Evolutionary conservation across 2,888 invertebrate species (phyloP), one percentile per base, ranked within the genome.

Genomic region (Clitarchus hookeri): DNA sequence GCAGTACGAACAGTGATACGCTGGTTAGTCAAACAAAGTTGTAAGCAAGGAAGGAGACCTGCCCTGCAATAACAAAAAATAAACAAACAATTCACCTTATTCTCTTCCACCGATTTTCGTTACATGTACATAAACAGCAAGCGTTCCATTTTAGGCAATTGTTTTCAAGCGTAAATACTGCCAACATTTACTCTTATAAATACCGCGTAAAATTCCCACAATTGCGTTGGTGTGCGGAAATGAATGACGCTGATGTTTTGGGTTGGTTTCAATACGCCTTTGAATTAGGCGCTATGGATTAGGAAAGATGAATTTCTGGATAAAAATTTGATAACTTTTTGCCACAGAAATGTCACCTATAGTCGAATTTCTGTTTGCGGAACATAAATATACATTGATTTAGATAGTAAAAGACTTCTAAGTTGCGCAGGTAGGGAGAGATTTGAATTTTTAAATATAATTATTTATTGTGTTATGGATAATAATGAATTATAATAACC

Each of bases 51-150:
- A 11, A 16, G 48, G 48, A 48, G 48, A 48, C 36, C 36, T 36
- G 36, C 36, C 36, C 36, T 4, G 36, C 36, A 48, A 48, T 48
- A 48, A 19, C 23, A 65, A 65, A 16, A 65, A 65, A 65, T 65
- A 65, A 65, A 65, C 65, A 65, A 23, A 65, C 19, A 6, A 23
- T 65, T 65, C 65, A 65, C 65, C 65, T 65, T n/a, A 53, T 65
- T 12, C 65, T 8, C 65, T 65, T 65, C 65, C 65, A 11, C 65
- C 65, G 65, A 23, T 19, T 65, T n/a, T n/a, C 65, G 65, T 65
- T 65, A 65, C 65, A 65, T 65, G 65, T 65, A 65, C 65, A 65
- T 65, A 65, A 65, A 65, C 65, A 65, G 65, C 65, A 23, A 65
- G 65, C 65, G 65, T 23, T 65, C 65, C 65, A 65, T 65, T 65